A percentile compares a stretch with the other conserved stretches of the same genome.
Conservation (phyloP, 2,797 vertebrate genomes). For the Siniperca scherzeri region DNA sequence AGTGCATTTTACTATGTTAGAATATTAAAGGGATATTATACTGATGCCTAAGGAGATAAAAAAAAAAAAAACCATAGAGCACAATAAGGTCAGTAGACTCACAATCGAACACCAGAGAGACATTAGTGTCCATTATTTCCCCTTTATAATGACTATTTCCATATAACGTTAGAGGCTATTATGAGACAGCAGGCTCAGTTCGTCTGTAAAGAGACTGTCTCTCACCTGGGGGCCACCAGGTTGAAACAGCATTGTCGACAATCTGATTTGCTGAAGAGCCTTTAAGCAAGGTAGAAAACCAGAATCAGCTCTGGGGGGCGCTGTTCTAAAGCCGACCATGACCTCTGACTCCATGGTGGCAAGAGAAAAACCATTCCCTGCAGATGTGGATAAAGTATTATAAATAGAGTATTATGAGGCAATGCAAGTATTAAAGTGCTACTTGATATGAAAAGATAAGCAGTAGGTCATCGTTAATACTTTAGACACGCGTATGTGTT, state of each 20-base stretch:
- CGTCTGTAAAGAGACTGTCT: slow-evolving; percentile 11
- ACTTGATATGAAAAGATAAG: neutral
- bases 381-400: neutral
- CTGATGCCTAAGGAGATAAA: neutral
- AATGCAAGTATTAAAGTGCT: neutral
- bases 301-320: slow-evolving; percentile 31
- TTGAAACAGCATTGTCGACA: neutral
- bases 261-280: neutral
- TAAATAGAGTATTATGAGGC: neutral
- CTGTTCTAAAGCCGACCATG: slow-evolving; percentile 34
- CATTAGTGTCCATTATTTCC: neutral
- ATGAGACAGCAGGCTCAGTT: slow-evolving; percentile 27
- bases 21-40: neutral
- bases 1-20: neutral
- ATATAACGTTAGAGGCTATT: slow-evolving; percentile 17
- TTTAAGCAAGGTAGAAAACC: neutral
- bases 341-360: slow-evolving; percentile 23
- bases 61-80: neutral
- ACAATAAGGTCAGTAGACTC: slow-evolving; percentile 2
- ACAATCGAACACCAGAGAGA: neutral
- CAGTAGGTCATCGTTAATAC: neutral
- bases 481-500: neutral
- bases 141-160: slow-evolving; percentile 28
- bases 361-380: neutral
- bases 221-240: neutral